A percentile compares a stretch with the other conserved stretches of the same genome.
Conservation (phyloP, 2,888 invertebrate genomes). For the Nezara viridula region DNA sequence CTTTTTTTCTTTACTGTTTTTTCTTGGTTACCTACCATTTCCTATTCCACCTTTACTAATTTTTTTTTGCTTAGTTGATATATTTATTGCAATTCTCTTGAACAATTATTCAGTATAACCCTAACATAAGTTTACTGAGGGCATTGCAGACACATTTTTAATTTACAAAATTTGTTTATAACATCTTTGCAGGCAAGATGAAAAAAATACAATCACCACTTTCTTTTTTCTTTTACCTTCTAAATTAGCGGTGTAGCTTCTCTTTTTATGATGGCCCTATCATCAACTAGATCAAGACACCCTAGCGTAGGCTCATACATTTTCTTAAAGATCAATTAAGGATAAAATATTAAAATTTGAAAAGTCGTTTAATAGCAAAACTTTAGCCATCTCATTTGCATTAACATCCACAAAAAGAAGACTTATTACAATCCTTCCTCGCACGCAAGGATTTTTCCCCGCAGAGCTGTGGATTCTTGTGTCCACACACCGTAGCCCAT, state of each 20-base stretch:
- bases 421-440: not conserved
- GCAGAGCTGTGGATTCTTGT: not conserved
- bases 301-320: not conserved
- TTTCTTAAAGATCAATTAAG: constrained; percentile 9
- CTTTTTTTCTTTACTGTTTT: too few species aligned
- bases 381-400: not conserved
- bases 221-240: too few species aligned
- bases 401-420: constrained; percentile 15
- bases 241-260: not conserved
- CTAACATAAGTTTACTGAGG: too few species aligned
- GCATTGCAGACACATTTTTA: too few species aligned
- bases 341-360: constrained; percentile 13
- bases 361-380: not conserved
- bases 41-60: too few species aligned
- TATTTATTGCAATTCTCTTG: too few species aligned
- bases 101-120: too few species aligned
- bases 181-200: not conserved
- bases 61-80: too few species aligned
- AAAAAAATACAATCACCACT: not conserved
- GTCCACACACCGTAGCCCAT: not conserved
- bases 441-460: constrained; percentile 3
- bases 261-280: not conserved
- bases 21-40: too few species aligned
- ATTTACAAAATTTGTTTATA: not conserved
- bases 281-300: not conserved